A percentile compares a stretch with the other conserved stretches of the same genome.
phyloP scores from a whole-genome alignment of 2,113 vertebrate genomes.

The Uria aalge region DNA sequence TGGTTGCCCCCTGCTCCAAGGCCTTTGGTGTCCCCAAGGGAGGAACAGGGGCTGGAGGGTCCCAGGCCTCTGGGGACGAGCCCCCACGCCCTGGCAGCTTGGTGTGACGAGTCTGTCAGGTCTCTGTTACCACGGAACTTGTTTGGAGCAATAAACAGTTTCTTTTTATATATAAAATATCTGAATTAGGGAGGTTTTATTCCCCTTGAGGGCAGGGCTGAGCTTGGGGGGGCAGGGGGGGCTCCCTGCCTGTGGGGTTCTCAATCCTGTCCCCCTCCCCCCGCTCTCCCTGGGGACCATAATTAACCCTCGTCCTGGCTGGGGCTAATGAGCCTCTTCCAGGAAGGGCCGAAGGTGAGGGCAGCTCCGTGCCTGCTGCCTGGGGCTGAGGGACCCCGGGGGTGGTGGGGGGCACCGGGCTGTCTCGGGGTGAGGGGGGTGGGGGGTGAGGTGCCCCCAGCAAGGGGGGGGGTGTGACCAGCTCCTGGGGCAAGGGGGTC shows the following conservation, averaged over 20 bases:
- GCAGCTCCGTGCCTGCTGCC: background rate
- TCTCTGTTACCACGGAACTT: background rate
- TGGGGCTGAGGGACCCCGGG: no score
- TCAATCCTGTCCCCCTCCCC: background rate
- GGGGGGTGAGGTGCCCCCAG: background rate
- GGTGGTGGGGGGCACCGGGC: background rate
- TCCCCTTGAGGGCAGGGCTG: background rate
- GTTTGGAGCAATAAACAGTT: background rate
- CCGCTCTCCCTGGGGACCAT: background rate
- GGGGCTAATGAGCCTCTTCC: background rate
- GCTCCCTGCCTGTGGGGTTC: background rate
- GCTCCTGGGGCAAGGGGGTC: background rate
- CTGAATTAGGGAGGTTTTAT: background rate
- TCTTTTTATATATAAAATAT: background rate
- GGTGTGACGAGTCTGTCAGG: background rate
- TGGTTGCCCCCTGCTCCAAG: background rate
- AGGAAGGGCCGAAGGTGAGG: background rate
- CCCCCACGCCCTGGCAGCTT: accelerated
- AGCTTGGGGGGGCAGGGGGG: no score
- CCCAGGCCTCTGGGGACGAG: background rate
- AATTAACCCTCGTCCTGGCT: background rate
- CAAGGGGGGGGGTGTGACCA: background rate
- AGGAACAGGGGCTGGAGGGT: background rate
- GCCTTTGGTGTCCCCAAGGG: background rate
- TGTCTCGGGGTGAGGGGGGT: accelerated